phyloP scores from a whole-genome alignment of 2,113 vertebrate species.

The Plotosus lineatus region DNA sequence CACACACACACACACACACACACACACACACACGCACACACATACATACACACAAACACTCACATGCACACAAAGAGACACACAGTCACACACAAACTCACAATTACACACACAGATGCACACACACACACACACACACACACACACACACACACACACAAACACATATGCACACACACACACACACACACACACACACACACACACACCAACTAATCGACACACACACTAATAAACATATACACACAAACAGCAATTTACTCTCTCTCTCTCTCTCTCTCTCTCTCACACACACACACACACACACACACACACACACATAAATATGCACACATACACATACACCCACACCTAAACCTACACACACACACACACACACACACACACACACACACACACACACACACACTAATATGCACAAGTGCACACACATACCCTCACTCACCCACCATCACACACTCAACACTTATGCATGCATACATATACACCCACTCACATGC shows the following conservation, averaged over 20 bases:
- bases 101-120: too few relatives aligned
- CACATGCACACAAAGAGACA: slow-evolving; percentile 1
- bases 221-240: too few relatives aligned
- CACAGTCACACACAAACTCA: neutral
- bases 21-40: slow-evolving; percentile 2
- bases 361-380: too few relatives aligned
- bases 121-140: neutral
- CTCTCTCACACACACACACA: neutral
- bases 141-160: neutral
- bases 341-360: too few relatives aligned
- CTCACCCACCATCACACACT: neutral
- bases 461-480: neutral
- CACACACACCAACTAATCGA: too few relatives aligned
- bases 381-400: too few relatives aligned
- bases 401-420: too few relatives aligned
- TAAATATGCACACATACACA: neutral
- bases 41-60: neutral
- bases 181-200: neutral
- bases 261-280: neutral
- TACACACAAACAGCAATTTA: neutral
- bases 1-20: neutral
- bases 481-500: neutral
- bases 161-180: neutral
- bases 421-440: neutral
- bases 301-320: neutral